These are phyloP conservation scores for Melanotaenia maccullochi DNA, from an alignment of 2,797 vertebrate genomes.

Conservation along the genomic window DNA sequence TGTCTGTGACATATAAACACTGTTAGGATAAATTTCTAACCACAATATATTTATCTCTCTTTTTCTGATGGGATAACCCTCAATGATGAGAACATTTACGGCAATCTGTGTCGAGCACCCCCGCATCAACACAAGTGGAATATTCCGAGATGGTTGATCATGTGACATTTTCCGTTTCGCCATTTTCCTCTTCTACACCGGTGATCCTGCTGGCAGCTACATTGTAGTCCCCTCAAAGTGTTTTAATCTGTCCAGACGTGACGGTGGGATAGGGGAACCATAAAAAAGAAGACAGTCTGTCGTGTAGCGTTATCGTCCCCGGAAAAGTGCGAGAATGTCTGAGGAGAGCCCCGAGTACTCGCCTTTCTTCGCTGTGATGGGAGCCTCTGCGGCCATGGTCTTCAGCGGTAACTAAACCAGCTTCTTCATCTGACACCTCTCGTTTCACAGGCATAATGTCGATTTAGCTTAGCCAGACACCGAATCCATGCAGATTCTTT, in stretches of 20 bases:
- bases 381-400: slow-evolving; percentile 95
- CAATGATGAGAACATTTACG: rapidly evolving
- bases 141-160: slow-evolving; percentile 70
- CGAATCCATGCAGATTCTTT: rapidly evolving
- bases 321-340: slow-evolving; percentile 79
- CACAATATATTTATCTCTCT: rapidly evolving
- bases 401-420: slow-evolving; percentile 91
- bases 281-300: slow-evolving; percentile 21
- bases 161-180: slow-evolving; percentile 87
- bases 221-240: slow-evolving; percentile 39
- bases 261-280: slow-evolving; percentile 34
- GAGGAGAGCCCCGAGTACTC: slow-evolving; percentile 88
- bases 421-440: slow-evolving; percentile 29
- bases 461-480: neutral
- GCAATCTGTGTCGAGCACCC: slow-evolving; percentile 38
- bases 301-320: slow-evolving; percentile 50
- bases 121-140: slow-evolving; percentile 59
- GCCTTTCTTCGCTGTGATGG: slow-evolving; percentile 96
- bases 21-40: rapidly evolving
- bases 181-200: slow-evolving; percentile 94
- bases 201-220: slow-evolving; percentile 70
- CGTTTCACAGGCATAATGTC: neutral
- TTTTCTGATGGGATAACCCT: neutral
- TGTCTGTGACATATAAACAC: rapidly evolving
- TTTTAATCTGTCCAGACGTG: slow-evolving; percentile 39